phyloP scores from a whole-genome alignment of 2,113 vertebrate genomes.

The Phyllostomus hastatus region DNA sequence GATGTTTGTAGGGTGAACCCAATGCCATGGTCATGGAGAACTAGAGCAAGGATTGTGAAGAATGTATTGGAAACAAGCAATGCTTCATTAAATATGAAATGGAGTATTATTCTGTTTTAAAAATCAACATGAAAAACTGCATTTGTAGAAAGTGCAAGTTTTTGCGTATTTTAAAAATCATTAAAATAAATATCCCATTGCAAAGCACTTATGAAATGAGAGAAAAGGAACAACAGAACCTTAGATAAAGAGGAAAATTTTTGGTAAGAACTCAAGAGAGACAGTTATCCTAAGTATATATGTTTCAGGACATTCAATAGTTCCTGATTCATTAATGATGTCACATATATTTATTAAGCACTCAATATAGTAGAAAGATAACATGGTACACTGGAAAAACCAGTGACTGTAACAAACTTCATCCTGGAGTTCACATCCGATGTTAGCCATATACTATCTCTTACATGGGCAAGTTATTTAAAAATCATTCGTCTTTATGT shows the following conservation, averaged over 20 bases:
- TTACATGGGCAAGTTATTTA: neutral
- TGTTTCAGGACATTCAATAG: neutral
- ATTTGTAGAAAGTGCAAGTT: neutral
- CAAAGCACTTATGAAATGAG: neutral
- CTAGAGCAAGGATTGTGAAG: neutral
- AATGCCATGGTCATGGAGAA: neutral
- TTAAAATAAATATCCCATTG: neutral
- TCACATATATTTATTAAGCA: neutral
- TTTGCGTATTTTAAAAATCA: conserved; percentile 28
- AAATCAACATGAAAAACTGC: conserved; percentile 36
- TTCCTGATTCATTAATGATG: neutral
- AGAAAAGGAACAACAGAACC: neutral
- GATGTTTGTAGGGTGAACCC: neutral
- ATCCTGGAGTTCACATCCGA: neutral
- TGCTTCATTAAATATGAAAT: neutral
- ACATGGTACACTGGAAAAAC: neutral
- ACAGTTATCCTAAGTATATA: neutral
- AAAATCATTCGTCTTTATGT: conserved; percentile 23
- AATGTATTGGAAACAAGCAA: neutral
- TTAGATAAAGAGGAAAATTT: neutral
- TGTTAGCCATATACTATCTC: neutral
- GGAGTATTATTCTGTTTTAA: conserved; percentile 34
- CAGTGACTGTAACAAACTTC: neutral
- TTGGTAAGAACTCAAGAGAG: neutral
- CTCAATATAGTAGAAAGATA: neutral